Evolutionary conservation across 1,140 invertebrate species (phyloP).

Genomic region (Sarcophaga bullata): DNA sequence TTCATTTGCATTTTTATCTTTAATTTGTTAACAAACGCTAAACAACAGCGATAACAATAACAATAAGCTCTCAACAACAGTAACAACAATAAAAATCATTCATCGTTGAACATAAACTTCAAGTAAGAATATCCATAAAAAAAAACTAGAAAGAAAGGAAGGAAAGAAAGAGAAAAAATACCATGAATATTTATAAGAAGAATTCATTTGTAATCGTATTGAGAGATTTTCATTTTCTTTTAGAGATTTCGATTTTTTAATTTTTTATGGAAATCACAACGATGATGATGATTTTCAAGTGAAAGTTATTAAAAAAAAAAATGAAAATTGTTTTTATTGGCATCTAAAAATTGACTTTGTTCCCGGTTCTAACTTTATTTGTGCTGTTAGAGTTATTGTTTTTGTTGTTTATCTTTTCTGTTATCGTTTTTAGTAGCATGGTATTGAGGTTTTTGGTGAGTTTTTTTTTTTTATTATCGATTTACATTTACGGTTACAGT

Average conservation of each 20-base stretch:
- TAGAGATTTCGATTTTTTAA: too few relatives aligned
- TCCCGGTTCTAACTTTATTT: not conserved
- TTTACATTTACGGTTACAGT: not conserved
- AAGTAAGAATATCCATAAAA: too few relatives aligned
- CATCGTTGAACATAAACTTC: too few relatives aligned
- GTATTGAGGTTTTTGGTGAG: not conserved
- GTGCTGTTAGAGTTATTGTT: not conserved
- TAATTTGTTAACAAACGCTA: too few relatives aligned
- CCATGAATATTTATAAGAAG: not conserved
- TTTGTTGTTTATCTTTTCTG: not conserved
- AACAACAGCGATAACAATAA: too few relatives aligned
- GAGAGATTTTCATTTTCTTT: too few relatives aligned
- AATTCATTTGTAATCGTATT: not conserved
- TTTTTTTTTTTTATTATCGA: not conserved
- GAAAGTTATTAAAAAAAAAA: constrained; percentile 9
- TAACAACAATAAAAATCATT: too few relatives aligned
- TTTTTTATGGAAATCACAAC: not conserved
- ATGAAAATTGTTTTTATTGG: not conserved
- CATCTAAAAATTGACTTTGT: not conserved
- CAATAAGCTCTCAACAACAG: too few relatives aligned
- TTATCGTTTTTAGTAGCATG: not conserved
- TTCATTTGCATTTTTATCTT: too few relatives aligned
- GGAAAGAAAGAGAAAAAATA: not conserved
- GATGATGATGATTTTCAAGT: not conserved
- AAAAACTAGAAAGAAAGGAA: too few relatives aligned